A percentile compares a stretch with the other conserved stretches of the same genome.
Conservation (phyloP, 2,113 vertebrate species). For the Bufo gargarizans region DNA sequence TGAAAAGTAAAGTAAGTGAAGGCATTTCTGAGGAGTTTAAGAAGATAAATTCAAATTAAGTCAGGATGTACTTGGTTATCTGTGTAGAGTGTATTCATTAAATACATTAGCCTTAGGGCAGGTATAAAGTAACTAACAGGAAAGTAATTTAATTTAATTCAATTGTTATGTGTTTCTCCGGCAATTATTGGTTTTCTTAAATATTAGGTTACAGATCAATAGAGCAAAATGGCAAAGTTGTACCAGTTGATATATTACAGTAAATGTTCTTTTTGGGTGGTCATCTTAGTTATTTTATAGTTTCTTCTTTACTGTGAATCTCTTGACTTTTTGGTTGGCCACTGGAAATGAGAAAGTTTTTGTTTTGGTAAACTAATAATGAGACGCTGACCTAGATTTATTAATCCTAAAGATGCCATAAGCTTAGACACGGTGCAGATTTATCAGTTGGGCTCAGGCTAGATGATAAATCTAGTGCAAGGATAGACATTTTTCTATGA, state of each 20-base stretch:
- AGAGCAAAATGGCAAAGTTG: neutral
- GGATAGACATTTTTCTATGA: too few relatives aligned
- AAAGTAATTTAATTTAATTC: conserved; percentile 13
- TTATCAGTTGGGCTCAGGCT: too few relatives aligned
- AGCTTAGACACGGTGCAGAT: too few relatives aligned
- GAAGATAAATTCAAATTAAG: neutral
- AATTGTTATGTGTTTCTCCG: neutral
- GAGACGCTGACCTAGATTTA: too few relatives aligned
- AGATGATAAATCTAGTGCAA: too few relatives aligned
- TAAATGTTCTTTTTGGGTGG: neutral
- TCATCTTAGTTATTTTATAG: neutral
- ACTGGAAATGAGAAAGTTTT: neutral
- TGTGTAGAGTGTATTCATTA: neutral
- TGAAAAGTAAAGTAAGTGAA: neutral
- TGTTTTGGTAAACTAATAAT: neutral
- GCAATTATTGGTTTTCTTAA: neutral
- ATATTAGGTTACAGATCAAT: conserved; percentile 6
- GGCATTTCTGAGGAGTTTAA: neutral
- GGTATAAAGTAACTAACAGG: conserved; percentile 14
- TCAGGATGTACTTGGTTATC: neutral
- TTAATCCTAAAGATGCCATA: too few relatives aligned
- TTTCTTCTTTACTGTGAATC: neutral
- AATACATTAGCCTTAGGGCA: conserved; percentile 1
- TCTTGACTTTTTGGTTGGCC: neutral
- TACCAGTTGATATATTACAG: neutral